Evolutionary conservation across 2,888 invertebrate species (phyloP).

Genomic region (Halocaridina rubra): DNA sequence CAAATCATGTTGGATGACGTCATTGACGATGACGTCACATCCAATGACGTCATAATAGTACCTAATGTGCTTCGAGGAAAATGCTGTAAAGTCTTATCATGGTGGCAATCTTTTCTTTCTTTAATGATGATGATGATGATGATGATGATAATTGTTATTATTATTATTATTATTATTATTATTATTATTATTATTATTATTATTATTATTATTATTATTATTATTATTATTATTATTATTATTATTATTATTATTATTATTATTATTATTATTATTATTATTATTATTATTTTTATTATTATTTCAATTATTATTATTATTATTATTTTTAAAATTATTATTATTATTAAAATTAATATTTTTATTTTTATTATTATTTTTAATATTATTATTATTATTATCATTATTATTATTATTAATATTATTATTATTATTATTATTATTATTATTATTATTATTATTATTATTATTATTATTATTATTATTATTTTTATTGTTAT

Average conservation of each 20-base stretch:
- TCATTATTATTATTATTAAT: background rate
- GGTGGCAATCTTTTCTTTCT: too few relatives aligned
- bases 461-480: background rate
- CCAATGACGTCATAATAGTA: too few relatives aligned
- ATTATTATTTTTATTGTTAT: background rate
- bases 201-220: background rate
- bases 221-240: background rate
- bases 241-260: background rate
- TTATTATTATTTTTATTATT: too few relatives aligned
- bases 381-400: background rate
- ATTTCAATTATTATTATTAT: too few relatives aligned
- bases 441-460: background rate
- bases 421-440: background rate
- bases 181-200: background rate
- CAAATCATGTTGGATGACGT: too few relatives aligned
- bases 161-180: background rate
- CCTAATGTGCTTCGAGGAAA: too few relatives aligned
- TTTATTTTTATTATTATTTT: background rate
- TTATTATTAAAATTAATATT: background rate
- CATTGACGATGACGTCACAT: too few relatives aligned
- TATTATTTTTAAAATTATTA: background rate
- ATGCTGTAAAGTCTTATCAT: too few relatives aligned
- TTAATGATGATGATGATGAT: background rate
- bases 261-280: background rate
- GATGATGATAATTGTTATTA: background rate